Conservation (phyloP, 2,797 vertebrate species). For the Tapirus indicus region DNA sequence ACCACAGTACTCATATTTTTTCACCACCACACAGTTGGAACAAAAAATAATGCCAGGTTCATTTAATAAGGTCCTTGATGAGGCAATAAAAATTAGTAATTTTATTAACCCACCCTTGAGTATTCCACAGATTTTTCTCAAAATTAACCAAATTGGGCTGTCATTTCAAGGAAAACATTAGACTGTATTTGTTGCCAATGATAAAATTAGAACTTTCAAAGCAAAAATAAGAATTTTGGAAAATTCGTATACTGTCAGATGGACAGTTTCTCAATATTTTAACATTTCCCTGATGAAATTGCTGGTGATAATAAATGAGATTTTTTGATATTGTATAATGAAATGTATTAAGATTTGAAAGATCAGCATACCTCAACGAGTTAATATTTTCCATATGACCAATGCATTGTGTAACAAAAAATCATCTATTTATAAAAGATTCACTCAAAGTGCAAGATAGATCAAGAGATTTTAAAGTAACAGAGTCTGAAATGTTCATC, state of each 20-base stretch:
- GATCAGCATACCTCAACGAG: neutral
- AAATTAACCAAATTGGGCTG: neutral
- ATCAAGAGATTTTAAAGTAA: conserved; percentile 45
- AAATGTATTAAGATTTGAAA: conserved; percentile 5
- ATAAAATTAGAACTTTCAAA: conserved; percentile 34
- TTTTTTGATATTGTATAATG: neutral
- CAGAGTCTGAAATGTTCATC: neutral
- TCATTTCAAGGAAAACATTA: conserved; percentile 13
- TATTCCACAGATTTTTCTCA: neutral
- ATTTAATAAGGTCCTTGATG: neutral
- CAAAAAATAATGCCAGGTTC: neutral
- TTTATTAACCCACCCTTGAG: neutral
- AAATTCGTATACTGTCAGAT: neutral
- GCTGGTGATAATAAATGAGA: neutral
- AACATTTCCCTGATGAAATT: neutral
- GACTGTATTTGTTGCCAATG: neutral
- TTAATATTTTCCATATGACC: neutral
- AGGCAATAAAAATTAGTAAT: conserved; percentile 9
- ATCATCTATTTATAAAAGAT: conserved; percentile 6
- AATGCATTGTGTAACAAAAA: neutral
- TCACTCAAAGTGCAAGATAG: neutral
- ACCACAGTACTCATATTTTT: neutral
- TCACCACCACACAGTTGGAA: neutral
- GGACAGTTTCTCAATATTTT: neutral
- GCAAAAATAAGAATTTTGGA: conserved; percentile 32